Base-by-base conservation (phyloP, 1,140 invertebrate genomes). In the Theocolax elegans region DNA sequence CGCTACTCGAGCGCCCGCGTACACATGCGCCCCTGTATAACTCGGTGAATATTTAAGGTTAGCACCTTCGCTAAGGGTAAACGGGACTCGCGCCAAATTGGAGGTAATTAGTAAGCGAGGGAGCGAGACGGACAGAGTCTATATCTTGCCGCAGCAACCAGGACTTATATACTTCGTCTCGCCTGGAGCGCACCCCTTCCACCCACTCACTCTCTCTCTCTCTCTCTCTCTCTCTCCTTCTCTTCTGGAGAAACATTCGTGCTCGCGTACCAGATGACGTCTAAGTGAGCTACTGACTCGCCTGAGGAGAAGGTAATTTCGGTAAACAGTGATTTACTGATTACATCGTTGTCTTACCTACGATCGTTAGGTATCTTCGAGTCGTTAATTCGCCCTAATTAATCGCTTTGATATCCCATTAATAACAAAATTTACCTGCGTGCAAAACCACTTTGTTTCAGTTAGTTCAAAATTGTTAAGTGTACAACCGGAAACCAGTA, bases 281-380 rank as follows among this genome's bases (percentile, higher is more conserved):
- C 31, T 31, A 8, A 42, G 35, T 23, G n/a, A n/a, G 15, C 19
- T 2, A 17, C 38, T 31, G 9, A 25, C 25, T 23, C 19, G 25
- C n/a, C n/a, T 12, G 44, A n/a, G 15, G 2, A 38, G 40, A 27
- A 7, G 23, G 23, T 56, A 49, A 60, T 60, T 44, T 17, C 9
- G 27, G 38, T 46, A 56, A 62, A 62, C 56, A 62, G 38, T 64
- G 59, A 71, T 71, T 58, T 58, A 64, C 68, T 58, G 68, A 71
- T 71, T 67, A 58, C 53, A 58, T 4, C 15, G 27, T n/a, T 31
- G 38, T 25, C 10, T 66, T 38, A 9, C 42, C 3, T 15, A 15
- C 12, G 29, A n/a, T 66, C 54, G 46, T 53, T 51, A 27, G 27
- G 31, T 60, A 68, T 68, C 46, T 60, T 42, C 31, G 58, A 31